Evolutionary conservation across 1,140 invertebrate species (phyloP), one percentile per base, ranked within the genome.

Genomic region (Drosophila kurseongensis): DNA sequence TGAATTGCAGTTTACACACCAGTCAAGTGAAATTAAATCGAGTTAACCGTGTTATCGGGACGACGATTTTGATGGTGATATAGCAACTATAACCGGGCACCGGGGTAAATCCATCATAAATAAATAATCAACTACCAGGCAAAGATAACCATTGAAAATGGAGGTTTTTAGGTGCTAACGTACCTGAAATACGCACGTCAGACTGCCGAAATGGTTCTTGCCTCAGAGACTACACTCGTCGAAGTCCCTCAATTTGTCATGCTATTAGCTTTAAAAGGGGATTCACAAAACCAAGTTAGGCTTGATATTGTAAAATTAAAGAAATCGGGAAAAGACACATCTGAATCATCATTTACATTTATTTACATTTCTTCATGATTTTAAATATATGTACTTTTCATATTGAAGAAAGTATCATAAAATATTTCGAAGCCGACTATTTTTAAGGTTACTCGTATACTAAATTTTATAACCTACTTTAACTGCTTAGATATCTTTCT

Each of bases 91-190:
- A 47, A 45, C 23, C 41, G 36, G 14, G 16, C 48, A 29, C 32
- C 14, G n/a, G 75, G 80, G 77, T 83, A 83, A 83, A 54, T 16
- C 80, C 60, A 77, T 77, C 27, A 77, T 62, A 77, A 67, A 73
- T 73, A 72, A 76, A 75, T 73, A 63, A 66, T 47, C 38, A 74
- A 61, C 23, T 36, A 29, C 36, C 18, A 62, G 35, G 41, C 47
- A 18, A 44, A 51, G 67, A 71, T 71, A 69, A 69, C 48, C 32
- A 8, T 32, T 32, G 23, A 47, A 59, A 65, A 47, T 40, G 13
- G 23, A 38, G 23, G 29, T 35, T 27, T 16, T 13, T n/a, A n/a
- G n/a, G 54, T 51, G 40, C 62, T 14, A 2, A 1, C 36, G 65
- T 18, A 71, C 67, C 48, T 9, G 1, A 55, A 29, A 9, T 27